A percentile compares a stretch with the other conserved stretches of the same genome.
These are phyloP conservation scores for Helostoma temminkii DNA, from an alignment of 2,797 vertebrate genomes.

Conservation along the genomic window DNA sequence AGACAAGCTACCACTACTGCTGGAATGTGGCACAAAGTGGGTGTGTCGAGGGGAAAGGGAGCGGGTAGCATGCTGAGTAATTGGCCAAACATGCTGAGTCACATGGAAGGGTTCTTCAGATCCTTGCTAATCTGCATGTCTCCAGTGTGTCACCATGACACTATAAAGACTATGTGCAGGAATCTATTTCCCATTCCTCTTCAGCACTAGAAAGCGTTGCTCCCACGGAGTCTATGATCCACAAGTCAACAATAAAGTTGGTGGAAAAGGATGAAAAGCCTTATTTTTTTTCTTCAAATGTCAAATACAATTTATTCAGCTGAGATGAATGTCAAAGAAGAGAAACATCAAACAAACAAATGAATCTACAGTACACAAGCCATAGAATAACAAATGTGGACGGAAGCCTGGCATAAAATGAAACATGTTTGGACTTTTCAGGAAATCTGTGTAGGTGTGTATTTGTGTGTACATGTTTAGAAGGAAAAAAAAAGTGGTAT, in stretches of 20 bases:
- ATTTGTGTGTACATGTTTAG: slow-evolving; percentile 22
- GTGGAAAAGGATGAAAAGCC: slow-evolving; percentile 31
- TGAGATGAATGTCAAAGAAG: slow-evolving; percentile 36
- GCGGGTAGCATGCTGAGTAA: slow-evolving; percentile 66
- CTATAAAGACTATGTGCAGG: slow-evolving; percentile 54
- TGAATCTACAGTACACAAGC: slow-evolving; percentile 21
- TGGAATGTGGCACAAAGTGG: slow-evolving; percentile 69
- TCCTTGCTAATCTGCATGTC: slow-evolving; percentile 57
- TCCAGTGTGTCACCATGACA: slow-evolving; percentile 66
- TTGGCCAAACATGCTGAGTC: slow-evolving; percentile 77
- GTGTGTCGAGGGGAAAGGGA: slow-evolving; percentile 50
- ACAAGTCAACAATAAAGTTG: slow-evolving; percentile 56
- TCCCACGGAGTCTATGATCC: slow-evolving; percentile 54
- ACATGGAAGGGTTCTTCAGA: slow-evolving; percentile 62
- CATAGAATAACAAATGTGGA: slow-evolving; percentile 38
- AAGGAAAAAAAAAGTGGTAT: slow-evolving; percentile 5
- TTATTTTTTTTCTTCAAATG: slow-evolving; percentile 25
- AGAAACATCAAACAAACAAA: slow-evolving; percentile 55
- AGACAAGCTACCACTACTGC: slow-evolving; percentile 51
- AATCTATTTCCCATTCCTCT: slow-evolving; percentile 39
- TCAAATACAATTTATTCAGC: slow-evolving; percentile 43
- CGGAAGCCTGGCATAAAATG: slow-evolving; percentile 8
- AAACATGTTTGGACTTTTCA: slow-evolving; percentile 11
- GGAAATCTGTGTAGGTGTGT: slow-evolving; percentile 18
- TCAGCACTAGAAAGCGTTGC: slow-evolving; percentile 23